Evolutionary conservation across 1,140 invertebrate genomes (phyloP), one percentile per base, ranked within the genome.

Genomic region (Drosophila subobscura): DNA sequence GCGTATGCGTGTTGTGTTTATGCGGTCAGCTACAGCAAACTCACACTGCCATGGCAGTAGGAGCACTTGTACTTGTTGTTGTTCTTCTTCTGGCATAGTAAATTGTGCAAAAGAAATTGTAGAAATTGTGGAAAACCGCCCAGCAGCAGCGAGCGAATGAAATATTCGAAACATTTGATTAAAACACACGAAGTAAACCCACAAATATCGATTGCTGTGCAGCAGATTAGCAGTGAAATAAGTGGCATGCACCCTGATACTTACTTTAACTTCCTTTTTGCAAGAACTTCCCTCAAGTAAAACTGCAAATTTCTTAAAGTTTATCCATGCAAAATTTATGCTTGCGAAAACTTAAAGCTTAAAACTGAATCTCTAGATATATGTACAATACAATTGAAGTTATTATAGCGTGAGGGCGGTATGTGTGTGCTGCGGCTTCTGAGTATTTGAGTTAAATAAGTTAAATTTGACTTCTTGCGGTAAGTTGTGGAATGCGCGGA

Each of bases 401-500:
- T 81, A 46, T 59, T 47, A 27, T 25, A 63, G 58, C 55, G 44
- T 46, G 14, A 61, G 63, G 53, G 63, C 53, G 33, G 20, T 65
- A 29, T 44, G 46, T 50, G 29, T 46, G 29, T 52, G 6, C 16
- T 72, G 72, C 61, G 52, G 65, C 61, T 77, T 72, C 60, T 61
- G 70, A 64, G 56, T 65, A 77, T 73, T 84, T 84, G 86, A 64
- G 58, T 77, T 75, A 81, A 85, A 85, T 85, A 85, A 85, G 81
- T 85, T 85, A 81, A 86, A 74, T 71, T 74, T 85, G 80, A 85
- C 77, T 86, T 71, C 61, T 64, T 57, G 51, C 10, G 60, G 53
- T 66, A 58, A 54, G 42, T 23, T 23, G 41, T 50, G 51, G 49
- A 67, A 77, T 52, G 50, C 37, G 55, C 66, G 71, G 55, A 66